These are phyloP conservation scores for Florisuga fusca DNA, from an alignment of 2,797 vertebrate genomes.

Conservation along the genomic window DNA sequence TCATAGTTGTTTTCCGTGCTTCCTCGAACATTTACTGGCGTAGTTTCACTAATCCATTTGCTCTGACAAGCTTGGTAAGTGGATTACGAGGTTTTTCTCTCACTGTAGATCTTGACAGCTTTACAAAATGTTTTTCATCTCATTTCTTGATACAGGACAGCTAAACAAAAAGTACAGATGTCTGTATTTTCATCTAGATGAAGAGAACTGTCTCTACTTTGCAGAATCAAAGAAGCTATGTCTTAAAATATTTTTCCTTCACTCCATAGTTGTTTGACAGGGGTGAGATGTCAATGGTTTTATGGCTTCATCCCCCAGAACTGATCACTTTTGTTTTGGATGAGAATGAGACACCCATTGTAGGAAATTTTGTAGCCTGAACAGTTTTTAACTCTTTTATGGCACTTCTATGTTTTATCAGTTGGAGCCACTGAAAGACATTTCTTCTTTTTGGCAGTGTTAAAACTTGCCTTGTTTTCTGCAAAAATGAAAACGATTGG, in stretches of 20 bases:
- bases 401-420: background rate
- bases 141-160: background rate
- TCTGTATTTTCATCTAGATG: background rate
- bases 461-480: background rate
- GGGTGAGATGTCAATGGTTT: background rate
- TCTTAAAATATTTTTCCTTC: background rate
- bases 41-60: background rate
- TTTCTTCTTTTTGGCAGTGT: background rate
- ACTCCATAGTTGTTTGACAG: background rate
- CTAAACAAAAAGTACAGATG: background rate
- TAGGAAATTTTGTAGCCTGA: background rate
- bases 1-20: background rate
- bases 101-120: background rate
- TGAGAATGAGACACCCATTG: background rate
- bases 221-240: background rate
- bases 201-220: background rate
- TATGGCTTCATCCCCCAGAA: background rate
- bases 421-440: background rate
- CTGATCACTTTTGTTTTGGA: background rate
- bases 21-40: background rate
- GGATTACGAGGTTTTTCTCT: background rate
- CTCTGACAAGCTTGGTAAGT: background rate
- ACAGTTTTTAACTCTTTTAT: background rate
- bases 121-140: background rate
- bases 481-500: background rate